A percentile compares a stretch with the other conserved stretches of the same genome.
phyloP scores from a whole-genome alignment of 2,113 vertebrate genomes.

The Mustela nigripes region DNA sequence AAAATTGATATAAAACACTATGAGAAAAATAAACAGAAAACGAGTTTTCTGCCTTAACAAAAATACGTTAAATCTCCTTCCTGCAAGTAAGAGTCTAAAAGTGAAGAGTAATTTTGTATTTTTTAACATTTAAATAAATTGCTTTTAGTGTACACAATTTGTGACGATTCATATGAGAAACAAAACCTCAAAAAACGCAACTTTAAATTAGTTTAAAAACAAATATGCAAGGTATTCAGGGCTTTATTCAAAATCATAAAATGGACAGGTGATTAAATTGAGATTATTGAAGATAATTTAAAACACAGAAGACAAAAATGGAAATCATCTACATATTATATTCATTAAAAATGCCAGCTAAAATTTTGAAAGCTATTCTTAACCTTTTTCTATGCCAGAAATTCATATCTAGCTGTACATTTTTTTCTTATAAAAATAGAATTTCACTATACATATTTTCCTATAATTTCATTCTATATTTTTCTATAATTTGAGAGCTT shows the following conservation, averaged over 20 bases:
- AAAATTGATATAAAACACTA: slow-evolving; percentile 37
- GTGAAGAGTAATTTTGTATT: not conserved
- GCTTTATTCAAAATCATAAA: slow-evolving; percentile 8
- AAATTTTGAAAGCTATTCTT: slow-evolving; percentile 45
- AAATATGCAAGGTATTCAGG: slow-evolving; percentile 17
- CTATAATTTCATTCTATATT: not conserved
- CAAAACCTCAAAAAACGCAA: slow-evolving; percentile 38
- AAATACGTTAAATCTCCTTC: slow-evolving; percentile 45
- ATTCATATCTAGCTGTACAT: not conserved
- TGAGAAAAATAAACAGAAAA: slow-evolving; percentile 49
- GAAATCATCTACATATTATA: not conserved
- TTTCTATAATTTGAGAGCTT: not conserved
- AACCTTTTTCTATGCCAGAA: slow-evolving; percentile 18
- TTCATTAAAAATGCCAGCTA: slow-evolving; percentile 50
- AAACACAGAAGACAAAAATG: not conserved
- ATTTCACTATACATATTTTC: not conserved
- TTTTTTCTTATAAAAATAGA: slow-evolving; percentile 40
- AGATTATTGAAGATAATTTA: slow-evolving; percentile 18
- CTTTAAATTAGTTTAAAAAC: slow-evolving; percentile 16
- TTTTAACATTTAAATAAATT: slow-evolving; percentile 48
- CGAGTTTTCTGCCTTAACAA: not conserved
- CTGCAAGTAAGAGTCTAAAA: not conserved
- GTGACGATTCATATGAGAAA: slow-evolving; percentile 37
- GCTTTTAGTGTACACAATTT: slow-evolving; percentile 41
- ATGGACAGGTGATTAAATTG: not conserved